These are phyloP conservation scores for Agonopterix arenella DNA, from an alignment of 2,888 invertebrate genomes.

Conservation along the genomic window DNA sequence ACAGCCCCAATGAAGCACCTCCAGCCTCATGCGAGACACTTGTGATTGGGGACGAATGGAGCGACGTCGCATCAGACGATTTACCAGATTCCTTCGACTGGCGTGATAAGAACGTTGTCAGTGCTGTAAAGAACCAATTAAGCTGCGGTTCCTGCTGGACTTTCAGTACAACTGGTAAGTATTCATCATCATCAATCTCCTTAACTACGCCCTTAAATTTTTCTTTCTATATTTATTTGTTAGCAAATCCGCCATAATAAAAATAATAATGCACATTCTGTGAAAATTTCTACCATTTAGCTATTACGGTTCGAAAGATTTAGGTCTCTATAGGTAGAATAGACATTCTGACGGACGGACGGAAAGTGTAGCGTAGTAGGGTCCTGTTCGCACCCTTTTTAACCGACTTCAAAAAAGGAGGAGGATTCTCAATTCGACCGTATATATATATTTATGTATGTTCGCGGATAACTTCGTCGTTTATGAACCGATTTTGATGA, in stretches of 20 bases:
- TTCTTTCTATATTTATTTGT: neutral
- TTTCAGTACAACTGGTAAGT: conserved; percentile 23
- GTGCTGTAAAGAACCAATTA: conserved; percentile 86
- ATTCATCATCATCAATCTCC: neutral
- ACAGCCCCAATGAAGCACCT: neutral
- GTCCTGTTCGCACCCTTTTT: no score
- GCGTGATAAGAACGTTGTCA: conserved; percentile 85
- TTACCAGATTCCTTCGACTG: conserved; percentile 74
- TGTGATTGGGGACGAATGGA: neutral
- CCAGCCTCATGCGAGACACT: neutral
- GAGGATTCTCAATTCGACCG: no score
- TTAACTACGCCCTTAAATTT: neutral
- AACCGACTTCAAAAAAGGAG: no score
- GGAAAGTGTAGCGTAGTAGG: no score
- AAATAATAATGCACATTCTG: neutral
- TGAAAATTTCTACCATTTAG: no score
- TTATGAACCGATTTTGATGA: no score
- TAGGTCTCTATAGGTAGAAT: no score
- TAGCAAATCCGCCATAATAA: neutral
- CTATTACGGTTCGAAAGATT: no score
- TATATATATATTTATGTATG: no score
- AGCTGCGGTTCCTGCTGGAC: conserved; percentile 90
- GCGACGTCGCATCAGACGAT: neutral
- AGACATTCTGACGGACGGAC: no score
- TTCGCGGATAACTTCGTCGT: no score